phyloP scores from a whole-genome alignment of 1,140 invertebrate species.

The Papilio xuthus region DNA sequence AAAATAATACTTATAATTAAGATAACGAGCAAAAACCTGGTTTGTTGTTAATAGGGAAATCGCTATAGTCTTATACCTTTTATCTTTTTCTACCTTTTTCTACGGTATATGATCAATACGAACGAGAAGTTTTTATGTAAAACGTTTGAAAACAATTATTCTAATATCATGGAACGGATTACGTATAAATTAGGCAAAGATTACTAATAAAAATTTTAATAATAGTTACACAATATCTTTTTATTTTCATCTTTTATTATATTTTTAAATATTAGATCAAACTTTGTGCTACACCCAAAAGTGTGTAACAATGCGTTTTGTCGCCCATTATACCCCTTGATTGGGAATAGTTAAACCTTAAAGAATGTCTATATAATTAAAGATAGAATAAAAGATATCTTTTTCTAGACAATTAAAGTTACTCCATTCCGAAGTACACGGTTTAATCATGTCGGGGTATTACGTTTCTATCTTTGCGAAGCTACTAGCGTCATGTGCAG shows the following conservation, averaged over 20 bases:
- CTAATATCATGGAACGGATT: neutral
- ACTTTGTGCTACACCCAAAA: too few species aligned
- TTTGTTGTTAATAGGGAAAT: neutral
- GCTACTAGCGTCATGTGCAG: constrained; percentile 36
- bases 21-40: too few species aligned
- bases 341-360: too few species aligned
- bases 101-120: constrained; percentile 32
- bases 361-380: too few species aligned
- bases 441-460: neutral
- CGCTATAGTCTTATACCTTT: constrained; percentile 5
- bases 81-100: constrained; percentile 24
- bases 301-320: too few species aligned
- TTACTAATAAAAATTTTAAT: too few species aligned
- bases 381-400: neutral
- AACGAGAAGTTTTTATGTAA: constrained; percentile 24
- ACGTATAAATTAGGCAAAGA: neutral
- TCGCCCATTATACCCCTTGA: too few species aligned
- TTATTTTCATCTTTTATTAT: too few species aligned
- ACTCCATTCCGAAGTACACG: neutral
- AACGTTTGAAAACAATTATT: constrained; percentile 21
- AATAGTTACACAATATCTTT: too few species aligned
- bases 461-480: neutral
- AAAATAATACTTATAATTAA: too few species aligned
- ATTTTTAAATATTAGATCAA: too few species aligned
- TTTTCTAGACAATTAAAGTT: neutral